Conservation (phyloP, 2,888 invertebrate species). For the Caradrina clavipalpis region DNA sequence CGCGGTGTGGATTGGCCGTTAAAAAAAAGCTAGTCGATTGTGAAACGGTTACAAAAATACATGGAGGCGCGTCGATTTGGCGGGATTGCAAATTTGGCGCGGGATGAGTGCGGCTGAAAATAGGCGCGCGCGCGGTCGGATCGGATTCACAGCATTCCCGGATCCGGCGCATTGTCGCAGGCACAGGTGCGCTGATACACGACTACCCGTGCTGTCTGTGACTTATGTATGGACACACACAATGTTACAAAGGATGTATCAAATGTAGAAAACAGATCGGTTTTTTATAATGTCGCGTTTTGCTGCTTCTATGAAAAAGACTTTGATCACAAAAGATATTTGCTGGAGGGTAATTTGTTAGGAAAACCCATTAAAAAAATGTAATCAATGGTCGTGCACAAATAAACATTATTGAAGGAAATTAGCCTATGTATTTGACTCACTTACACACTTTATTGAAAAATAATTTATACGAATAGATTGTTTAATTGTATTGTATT, state of each 20-base stretch:
- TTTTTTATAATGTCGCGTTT: background rate
- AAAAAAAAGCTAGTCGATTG: conserved; percentile 79
- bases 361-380: background rate
- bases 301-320: background rate
- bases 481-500: no score
- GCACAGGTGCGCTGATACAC: conserved; percentile 70
- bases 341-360: background rate
- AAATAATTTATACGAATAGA: background rate
- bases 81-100: conserved; percentile 90
- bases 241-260: background rate
- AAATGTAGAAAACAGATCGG: background rate
- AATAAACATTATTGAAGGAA: background rate
- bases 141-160: conserved; percentile 88
- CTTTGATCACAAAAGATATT: background rate
- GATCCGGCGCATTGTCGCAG: conserved; percentile 74
- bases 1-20: conserved; percentile 64
- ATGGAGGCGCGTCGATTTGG: conserved; percentile 86
- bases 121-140: conserved; percentile 84
- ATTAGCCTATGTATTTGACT: background rate
- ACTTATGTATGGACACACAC: background rate
- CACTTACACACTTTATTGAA: background rate
- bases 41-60: conserved; percentile 89
- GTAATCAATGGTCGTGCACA: background rate
- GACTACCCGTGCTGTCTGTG: conserved; percentile 1
- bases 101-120: conserved; percentile 84